phyloP scores from a whole-genome alignment of 2,888 invertebrate genomes.

The Amblyteles armatorius region DNA sequence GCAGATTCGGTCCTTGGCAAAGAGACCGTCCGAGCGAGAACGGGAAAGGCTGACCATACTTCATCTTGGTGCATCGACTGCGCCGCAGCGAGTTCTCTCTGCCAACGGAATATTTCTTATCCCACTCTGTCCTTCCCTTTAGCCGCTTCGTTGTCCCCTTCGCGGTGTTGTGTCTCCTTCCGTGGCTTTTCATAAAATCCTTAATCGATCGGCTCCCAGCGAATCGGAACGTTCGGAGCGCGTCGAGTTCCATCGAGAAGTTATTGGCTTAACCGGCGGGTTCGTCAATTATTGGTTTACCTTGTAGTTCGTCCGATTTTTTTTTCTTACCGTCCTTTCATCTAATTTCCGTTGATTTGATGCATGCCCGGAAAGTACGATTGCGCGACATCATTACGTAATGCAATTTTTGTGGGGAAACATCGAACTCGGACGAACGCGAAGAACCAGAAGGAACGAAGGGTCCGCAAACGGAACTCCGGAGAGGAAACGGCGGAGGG shows the following conservation, averaged over 20 bases:
- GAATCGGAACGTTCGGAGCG: slow-evolving; percentile 37
- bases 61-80: slow-evolving; percentile 63
- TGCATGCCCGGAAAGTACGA: slow-evolving; percentile 9
- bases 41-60: slow-evolving; percentile 64
- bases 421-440: slow-evolving; percentile 25
- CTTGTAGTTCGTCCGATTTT: slow-evolving; percentile 11
- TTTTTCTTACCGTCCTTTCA: slow-evolving; percentile 7
- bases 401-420: slow-evolving; percentile 51
- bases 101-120: slow-evolving; percentile 69
- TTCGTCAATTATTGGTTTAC: slow-evolving; percentile 45
- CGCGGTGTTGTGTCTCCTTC: background rate
- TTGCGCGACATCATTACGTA: slow-evolving; percentile 26
- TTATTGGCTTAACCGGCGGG: slow-evolving; percentile 53
- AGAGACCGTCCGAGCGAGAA: slow-evolving; percentile 26
- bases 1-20: slow-evolving; percentile 28
- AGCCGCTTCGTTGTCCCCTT: background rate
- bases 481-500: slow-evolving; percentile 48
- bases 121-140: slow-evolving; percentile 13
- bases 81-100: slow-evolving; percentile 61
- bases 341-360: slow-evolving; percentile 20
- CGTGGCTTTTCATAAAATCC: background rate
- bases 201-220: slow-evolving; percentile 34
- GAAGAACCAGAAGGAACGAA: slow-evolving; percentile 34
- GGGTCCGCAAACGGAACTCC: slow-evolving; percentile 45
- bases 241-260: slow-evolving; percentile 14